Evolutionary conservation across 2,888 invertebrate genomes (phyloP).

Genomic region (Lasius platythorax): DNA sequence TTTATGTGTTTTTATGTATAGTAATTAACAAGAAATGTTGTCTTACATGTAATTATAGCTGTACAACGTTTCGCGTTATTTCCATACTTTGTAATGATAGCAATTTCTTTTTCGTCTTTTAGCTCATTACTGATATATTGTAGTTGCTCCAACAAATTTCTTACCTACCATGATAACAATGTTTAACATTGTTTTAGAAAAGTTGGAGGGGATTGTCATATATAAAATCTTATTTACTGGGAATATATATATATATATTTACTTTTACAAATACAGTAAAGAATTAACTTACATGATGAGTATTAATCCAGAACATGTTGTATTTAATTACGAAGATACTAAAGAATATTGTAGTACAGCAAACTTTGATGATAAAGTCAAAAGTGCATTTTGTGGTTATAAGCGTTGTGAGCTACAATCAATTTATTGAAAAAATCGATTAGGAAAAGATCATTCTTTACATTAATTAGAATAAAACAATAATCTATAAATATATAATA

Average conservation of each 20-base stretch:
- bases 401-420: conserved; percentile 15
- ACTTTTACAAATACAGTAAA: background rate
- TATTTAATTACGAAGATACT: background rate
- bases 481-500: too few relatives aligned
- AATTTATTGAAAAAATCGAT: background rate
- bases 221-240: background rate
- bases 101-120: background rate
- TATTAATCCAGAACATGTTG: conserved; percentile 13
- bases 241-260: too few relatives aligned
- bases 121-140: background rate
- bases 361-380: background rate
- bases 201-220: background rate
- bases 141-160: background rate
- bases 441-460: background rate
- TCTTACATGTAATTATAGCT: background rate
- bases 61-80: background rate
- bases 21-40: background rate
- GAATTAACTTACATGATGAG: background rate
- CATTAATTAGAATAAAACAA: too few relatives aligned
- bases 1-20: background rate
- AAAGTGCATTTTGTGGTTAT: background rate
- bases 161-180: background rate
- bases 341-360: background rate
- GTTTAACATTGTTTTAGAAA: background rate
- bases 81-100: background rate